phyloP scores from a whole-genome alignment of 1,140 invertebrate species.

The Pogonus chalceus region DNA sequence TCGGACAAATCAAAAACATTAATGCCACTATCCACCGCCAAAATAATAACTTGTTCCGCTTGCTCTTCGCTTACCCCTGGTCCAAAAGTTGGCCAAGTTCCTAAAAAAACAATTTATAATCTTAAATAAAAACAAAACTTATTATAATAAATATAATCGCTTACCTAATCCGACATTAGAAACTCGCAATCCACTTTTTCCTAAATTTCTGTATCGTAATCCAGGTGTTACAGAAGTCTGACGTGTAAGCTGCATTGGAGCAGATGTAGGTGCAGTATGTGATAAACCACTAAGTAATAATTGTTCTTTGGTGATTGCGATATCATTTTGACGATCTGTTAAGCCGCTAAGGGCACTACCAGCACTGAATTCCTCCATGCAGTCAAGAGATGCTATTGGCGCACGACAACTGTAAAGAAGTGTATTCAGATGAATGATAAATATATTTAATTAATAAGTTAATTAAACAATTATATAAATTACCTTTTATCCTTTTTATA shows the following conservation, averaged over 20 bases:
- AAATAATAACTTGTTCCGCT: constrained; percentile 83
- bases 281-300: constrained; percentile 34
- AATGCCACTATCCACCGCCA: constrained; percentile 91
- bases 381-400: constrained; percentile 82
- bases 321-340: constrained; percentile 16
- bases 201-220: constrained; percentile 80
- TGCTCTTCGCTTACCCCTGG: constrained; percentile 68
- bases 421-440: too few species aligned
- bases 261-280: constrained; percentile 32
- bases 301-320: constrained; percentile 30
- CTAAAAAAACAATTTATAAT: constrained; percentile 30
- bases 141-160: constrained; percentile 19
- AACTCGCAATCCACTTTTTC: constrained; percentile 84
- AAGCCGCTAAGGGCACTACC: constrained; percentile 36
- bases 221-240: constrained; percentile 59
- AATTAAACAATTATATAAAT: too few species aligned
- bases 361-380: constrained; percentile 83
- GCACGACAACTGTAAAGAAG: constrained; percentile 65
- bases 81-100: constrained; percentile 84
- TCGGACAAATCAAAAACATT: constrained; percentile 94
- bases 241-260: constrained; percentile 33
- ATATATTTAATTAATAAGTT: too few species aligned
- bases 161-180: constrained; percentile 81
- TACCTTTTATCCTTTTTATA: too few species aligned
- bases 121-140: constrained; percentile 25